These are phyloP conservation scores for Oenanthe melanoleuca DNA, from an alignment of 2,113 vertebrate genomes.

Conservation along the genomic window DNA sequence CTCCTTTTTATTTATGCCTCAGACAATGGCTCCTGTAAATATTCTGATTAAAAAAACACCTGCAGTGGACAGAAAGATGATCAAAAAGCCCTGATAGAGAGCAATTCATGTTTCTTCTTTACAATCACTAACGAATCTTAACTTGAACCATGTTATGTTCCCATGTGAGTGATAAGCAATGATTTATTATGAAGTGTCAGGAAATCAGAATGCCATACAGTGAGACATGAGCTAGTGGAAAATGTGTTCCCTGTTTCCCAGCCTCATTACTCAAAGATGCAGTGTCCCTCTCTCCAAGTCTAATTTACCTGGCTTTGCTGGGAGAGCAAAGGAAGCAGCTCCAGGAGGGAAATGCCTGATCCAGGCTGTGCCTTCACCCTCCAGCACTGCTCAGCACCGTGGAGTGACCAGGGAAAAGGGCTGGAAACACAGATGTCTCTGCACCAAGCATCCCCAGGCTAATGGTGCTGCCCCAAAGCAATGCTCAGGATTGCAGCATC, in stretches of 20 bases:
- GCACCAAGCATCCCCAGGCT: not conserved
- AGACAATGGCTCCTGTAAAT: constrained; percentile 78
- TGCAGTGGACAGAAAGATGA: constrained; percentile 71
- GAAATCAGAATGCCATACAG: constrained; percentile 77
- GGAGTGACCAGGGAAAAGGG: not conserved
- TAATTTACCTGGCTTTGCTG: constrained; percentile 69
- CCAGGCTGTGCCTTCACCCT: not conserved
- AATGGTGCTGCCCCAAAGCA: not conserved
- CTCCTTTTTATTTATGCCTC: constrained; percentile 75
- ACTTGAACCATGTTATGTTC: constrained; percentile 76
- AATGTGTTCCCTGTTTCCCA: constrained; percentile 77
- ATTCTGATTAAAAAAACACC: constrained; percentile 68
- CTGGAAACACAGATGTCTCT: not conserved
- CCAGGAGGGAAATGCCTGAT: not conserved
- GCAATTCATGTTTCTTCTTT: constrained; percentile 78
- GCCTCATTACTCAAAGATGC: constrained; percentile 78
- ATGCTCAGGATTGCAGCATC: not conserved
- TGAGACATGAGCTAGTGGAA: constrained; percentile 79
- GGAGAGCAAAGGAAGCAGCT: not conserved
- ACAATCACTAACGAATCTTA: constrained; percentile 82
- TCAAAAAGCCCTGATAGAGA: constrained; percentile 70
- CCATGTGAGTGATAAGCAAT: constrained; percentile 81
- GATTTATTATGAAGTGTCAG: constrained; percentile 81
- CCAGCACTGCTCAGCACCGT: not conserved
- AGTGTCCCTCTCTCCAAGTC: constrained; percentile 69